These are phyloP conservation scores for Chelonoidis abingdonii DNA, from an alignment of 2,113 vertebrate genomes.

Conservation along the genomic window DNA sequence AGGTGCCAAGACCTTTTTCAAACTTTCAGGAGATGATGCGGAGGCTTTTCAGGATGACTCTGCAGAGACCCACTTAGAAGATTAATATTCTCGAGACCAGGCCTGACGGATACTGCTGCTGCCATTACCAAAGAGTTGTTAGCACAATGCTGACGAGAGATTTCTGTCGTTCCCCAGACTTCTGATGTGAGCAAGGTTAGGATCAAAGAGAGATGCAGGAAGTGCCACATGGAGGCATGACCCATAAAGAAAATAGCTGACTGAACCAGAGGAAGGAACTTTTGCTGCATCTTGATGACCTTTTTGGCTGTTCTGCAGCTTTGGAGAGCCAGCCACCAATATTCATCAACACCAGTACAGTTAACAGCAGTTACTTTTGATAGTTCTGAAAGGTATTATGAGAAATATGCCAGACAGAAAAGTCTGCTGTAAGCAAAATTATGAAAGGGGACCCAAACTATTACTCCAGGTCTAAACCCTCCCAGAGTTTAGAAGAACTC, in stretches of 20 bases:
- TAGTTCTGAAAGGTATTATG: slow-evolving; percentile 8
- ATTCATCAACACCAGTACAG: slow-evolving; percentile 19
- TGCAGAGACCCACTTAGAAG: background rate
- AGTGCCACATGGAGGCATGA: background rate
- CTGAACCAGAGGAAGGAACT: background rate
- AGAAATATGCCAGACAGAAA: background rate
- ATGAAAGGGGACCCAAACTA: slow-evolving; percentile 37
- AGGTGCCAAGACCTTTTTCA: background rate
- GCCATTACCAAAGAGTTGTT: background rate
- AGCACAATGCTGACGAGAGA: background rate
- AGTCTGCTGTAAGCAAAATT: slow-evolving; percentile 56
- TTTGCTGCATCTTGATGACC: background rate
- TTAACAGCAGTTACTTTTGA: background rate
- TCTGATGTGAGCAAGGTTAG: background rate
- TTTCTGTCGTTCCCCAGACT: background rate
- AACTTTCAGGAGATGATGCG: background rate
- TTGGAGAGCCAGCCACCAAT: slow-evolving; percentile 19
- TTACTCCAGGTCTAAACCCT: background rate
- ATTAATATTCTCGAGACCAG: background rate
- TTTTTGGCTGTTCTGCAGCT: background rate
- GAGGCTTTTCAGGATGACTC: background rate
- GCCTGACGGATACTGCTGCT: background rate
- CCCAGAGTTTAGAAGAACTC: slow-evolving; percentile 20
- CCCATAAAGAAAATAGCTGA: background rate
- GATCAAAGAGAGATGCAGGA: background rate